These are phyloP conservation scores for Tetrapedia diversipes DNA, from an alignment of 2,888 invertebrate species.

Conservation along the genomic window DNA sequence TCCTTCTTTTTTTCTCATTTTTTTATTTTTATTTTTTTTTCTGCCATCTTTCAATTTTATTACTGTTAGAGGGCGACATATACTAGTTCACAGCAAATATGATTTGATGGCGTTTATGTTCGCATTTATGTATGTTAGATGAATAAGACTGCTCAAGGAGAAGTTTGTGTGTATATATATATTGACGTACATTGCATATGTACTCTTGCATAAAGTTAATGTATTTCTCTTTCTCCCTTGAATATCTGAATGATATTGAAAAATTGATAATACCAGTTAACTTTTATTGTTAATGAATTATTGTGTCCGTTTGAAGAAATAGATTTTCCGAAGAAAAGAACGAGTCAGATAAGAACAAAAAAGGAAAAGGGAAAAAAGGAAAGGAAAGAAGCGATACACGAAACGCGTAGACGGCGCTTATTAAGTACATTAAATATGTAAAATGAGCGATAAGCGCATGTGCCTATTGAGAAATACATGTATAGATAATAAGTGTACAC, in stretches of 20 bases:
- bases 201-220: conserved; percentile 2
- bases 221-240: conserved; percentile 34
- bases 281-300: too few relatives aligned
- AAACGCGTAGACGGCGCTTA: conserved; percentile 17
- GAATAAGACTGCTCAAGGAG: conserved; percentile 48
- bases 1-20: background rate
- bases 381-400: conserved; percentile 8
- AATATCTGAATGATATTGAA: background rate
- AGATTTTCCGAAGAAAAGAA: background rate
- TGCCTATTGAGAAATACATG: conserved; percentile 37
- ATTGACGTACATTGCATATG: too few relatives aligned
- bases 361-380: background rate
- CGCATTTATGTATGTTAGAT: conserved; percentile 51
- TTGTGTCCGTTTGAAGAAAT: background rate
- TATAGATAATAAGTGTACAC: conserved; percentile 31
- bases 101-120: conserved; percentile 43
- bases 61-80: conserved; percentile 4
- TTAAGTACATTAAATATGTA: conserved; percentile 1
- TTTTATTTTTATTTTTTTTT: background rate
- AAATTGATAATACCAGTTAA: background rate
- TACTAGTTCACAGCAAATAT: conserved; percentile 13
- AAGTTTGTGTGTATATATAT: conserved; percentile 9
- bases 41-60: background rate
- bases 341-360: background rate
- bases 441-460: conserved; percentile 15